Base-by-base conservation (phyloP, 2,888 invertebrate species). In the Caradrina clavipalpis region DNA sequence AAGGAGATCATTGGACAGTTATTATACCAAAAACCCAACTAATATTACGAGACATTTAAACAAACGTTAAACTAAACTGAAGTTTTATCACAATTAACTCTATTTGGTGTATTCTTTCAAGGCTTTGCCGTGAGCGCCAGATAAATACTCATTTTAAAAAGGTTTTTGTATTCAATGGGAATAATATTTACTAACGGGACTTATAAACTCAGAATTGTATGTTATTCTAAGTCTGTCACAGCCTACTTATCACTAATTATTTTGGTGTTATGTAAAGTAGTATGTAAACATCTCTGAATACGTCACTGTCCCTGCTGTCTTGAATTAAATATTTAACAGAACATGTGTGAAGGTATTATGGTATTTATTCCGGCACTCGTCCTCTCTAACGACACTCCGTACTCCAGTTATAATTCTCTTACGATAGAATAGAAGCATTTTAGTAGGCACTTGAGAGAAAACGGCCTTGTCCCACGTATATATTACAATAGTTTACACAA, bases 71-170 rank as follows among this genome's bases (percentile, higher is more conserved):
- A 76, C 76, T 84, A 82, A 82, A 84, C 78, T 81, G 82, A 73
- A 81, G 80, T 82, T 80, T 81, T 85, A 84, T 85, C 86, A 83
- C 83, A 80, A 80, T 84, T 85, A 85, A 86, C 82, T 83, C 88
- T 89, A 90, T 82, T 91, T 91, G 91, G 91, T 90, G 91, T 91
- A 88, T 83, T 85, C 78, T 80, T 88, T 78, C 85, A 89, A 89
- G 89, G 88, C 88, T 88, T 83, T 78, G 81, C 80, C 72, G 65
- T 67, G 78, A 84, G 81, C 82, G 84, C 83, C 82, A 80, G 75
- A 77, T 64, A 78, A 73, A 79, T 68, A 68, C 69, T 59, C 53
- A 64, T 73, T 61, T 49, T 50, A 39, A 42, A 59, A 42, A n/a
- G 15, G 21, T 60, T 66, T 54, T 22, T 31, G 15, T 62, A 56